These are phyloP conservation scores for Schizothorax lantsangensis DNA, from an alignment of 2,797 vertebrate species.

Conservation along the genomic window DNA sequence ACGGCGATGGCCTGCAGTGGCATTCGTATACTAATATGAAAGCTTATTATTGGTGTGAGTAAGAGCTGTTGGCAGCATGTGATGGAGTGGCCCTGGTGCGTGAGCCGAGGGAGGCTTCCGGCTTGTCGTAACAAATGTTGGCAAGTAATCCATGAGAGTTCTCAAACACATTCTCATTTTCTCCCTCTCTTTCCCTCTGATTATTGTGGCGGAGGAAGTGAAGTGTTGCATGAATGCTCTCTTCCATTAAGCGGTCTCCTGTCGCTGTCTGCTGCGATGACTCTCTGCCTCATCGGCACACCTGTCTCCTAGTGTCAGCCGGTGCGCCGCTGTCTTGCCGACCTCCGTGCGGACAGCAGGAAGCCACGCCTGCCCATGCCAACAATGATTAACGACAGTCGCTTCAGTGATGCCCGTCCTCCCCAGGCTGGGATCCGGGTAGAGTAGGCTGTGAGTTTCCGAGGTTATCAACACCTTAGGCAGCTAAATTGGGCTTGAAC, in stretches of 20 bases:
- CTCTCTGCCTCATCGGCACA: slow-evolving; percentile 15
- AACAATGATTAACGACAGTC: slow-evolving; percentile 43
- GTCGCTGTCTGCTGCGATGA: slow-evolving; percentile 20
- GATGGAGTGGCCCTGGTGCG: slow-evolving; percentile 39
- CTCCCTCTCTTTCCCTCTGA: slow-evolving; percentile 24
- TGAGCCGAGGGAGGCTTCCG: slow-evolving; percentile 19
- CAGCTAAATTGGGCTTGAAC: slow-evolving; percentile 33
- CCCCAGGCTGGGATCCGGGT: slow-evolving; percentile 17
- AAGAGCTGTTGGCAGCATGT: slow-evolving; percentile 39
- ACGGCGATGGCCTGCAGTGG: neutral
- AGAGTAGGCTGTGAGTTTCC: slow-evolving; percentile 5
- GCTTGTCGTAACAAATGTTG: slow-evolving; percentile 35
- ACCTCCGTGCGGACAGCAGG: slow-evolving; percentile 39
- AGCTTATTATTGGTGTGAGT: slow-evolving; percentile 44
- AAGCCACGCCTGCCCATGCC: slow-evolving; percentile 36
- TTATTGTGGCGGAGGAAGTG: slow-evolving; percentile 29
- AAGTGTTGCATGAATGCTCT: slow-evolving; percentile 43
- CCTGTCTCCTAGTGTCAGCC: slow-evolving; percentile 47
- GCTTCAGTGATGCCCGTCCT: slow-evolving; percentile 32
- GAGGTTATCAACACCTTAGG: slow-evolving; percentile 42
- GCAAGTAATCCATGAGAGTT: slow-evolving; percentile 45
- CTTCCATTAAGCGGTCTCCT: slow-evolving; percentile 43
- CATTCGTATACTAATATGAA: slow-evolving; percentile 34
- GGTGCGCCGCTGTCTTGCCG: neutral
- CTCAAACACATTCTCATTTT: slow-evolving; percentile 47